Evolutionary conservation across 2,888 invertebrate genomes (phyloP), one percentile per base, ranked within the genome.

Genomic region (Palloptera scutellata): DNA sequence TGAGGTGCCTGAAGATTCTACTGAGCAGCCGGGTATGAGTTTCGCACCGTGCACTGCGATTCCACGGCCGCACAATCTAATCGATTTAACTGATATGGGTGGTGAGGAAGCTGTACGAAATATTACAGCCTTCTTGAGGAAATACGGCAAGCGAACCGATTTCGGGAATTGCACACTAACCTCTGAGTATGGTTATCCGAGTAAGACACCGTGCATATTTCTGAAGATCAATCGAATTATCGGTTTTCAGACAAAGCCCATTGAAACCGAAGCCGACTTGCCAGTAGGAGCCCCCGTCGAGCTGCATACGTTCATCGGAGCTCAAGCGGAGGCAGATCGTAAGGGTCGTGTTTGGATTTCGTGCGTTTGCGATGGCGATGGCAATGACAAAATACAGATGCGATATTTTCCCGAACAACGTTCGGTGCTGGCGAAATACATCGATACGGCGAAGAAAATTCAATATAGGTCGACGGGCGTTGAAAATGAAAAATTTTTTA

Each of bases 151-250:
- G 5, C 48, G 40, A 13, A 43, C 15, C 11, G 19, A 64, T 5
- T 57, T 43, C 73, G 87, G 86, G 2, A 82, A 84, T 2, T 90
- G 90, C 74, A 83, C 85, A 11, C 77, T 83, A 1, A 73, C 74
- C 1, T 74, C 83, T n/a, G 76, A 82, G 10, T 95, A 89, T 79
- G 92, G 93, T 9, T 94, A 89, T 81, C 86, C 87, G 69, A 85
- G 86, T 64, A 89, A 90, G 15, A 87, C 88, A 57, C 95, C 95
- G 5, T 95, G 95, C 81, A 84, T 95, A 72, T 89, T 93, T 76
- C 86, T 95, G 71, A 94, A 94, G 82, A 84, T 95, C 55, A 95
- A 95, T 84, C 90, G 88, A 86, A 91, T 92, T 76, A 90, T 86
- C 75, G 89, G 88, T 64, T 93, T 92, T 92, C 76, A 84, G 65